Percentiles rank a stretch among this genome's conserved stretches.
Evolutionary conservation across 2,888 invertebrate species (phyloP).

Genomic region (Galeruca laticollis): DNA sequence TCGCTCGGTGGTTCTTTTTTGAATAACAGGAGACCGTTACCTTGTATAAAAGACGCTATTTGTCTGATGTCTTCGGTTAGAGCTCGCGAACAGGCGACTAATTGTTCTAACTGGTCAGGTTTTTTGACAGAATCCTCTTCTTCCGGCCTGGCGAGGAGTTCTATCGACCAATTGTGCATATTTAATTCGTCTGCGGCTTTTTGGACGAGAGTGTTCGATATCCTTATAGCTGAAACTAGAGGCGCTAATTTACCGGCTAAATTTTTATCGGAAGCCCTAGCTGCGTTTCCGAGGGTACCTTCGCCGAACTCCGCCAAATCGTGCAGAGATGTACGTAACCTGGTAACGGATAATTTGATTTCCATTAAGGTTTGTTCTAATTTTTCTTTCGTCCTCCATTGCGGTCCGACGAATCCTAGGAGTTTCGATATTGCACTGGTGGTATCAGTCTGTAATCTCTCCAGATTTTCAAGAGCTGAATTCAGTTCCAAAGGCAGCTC

Average conservation of each 20-base stretch:
- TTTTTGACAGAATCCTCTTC: conserved; percentile 69
- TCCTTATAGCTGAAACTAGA: conserved; percentile 82
- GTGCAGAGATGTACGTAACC: conserved; percentile 83
- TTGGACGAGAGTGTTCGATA: conserved; percentile 84
- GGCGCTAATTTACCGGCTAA: conserved; percentile 76
- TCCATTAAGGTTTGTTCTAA: conserved; percentile 85
- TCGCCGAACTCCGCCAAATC: conserved; percentile 91
- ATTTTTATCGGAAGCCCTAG: conserved; percentile 84
- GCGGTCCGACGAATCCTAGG: conserved; percentile 81
- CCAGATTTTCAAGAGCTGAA: conserved; percentile 81
- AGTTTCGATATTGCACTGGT: conserved; percentile 84
- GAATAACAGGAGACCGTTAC: conserved; percentile 83
- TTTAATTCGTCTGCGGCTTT: conserved; percentile 82
- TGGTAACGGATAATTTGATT: conserved; percentile 83
- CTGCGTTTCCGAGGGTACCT: conserved; percentile 88
- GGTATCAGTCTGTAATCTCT: conserved; percentile 83
- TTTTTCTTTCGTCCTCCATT: conserved; percentile 85
- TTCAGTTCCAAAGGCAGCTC: conserved; percentile 80
- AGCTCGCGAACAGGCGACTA: conserved; percentile 88
- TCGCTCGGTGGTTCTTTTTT: conserved; percentile 74
- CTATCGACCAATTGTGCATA: conserved; percentile 82
- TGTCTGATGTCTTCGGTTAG: conserved; percentile 91
- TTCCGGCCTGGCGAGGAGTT: conserved; percentile 67
- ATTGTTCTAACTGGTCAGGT: conserved; percentile 88
- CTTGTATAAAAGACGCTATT: conserved; percentile 91